Evolutionary conservation across 1,140 invertebrate species (phyloP), one percentile per base, ranked within the genome.

Genomic region (Trichonephila inaurata): DNA sequence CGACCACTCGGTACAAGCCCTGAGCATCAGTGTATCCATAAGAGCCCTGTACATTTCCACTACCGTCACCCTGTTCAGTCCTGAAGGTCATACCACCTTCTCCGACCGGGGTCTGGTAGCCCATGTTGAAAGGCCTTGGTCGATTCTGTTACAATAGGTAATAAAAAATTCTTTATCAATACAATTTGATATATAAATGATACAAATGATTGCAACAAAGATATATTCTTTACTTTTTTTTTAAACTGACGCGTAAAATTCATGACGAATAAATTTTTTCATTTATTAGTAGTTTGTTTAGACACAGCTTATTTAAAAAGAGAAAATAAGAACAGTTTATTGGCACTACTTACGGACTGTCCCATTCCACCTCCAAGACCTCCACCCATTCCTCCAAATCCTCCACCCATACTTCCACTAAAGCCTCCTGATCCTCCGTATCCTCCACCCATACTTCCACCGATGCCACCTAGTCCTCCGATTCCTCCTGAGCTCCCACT

Each of bases 11-110:
- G 24, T 91, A 87, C 14, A 94, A 83, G 33, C 94, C 94, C 69
- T 94, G 77, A 21, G 90, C 72, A 44, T 95, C 94, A 19, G 61
- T 92, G 77, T 94, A 94, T 10, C 77, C 91, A 82, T 95, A 95
- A 14, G 24, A 69, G 1, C 94, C 94, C 72, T 89, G 91, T 19
- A 94, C 94, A 60, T 88, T 92, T 14, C 94, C 94, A 8, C 91
- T 88, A 6, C 24, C 94, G 69, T 95, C 94, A 19, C 94, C 93
- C 19, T 89, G 81, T 91, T 95, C 94, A 0, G 90, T 86, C 14
- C 94, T 87, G 44, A 77, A 91, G 18, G 88, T 87, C 1, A 40
- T 89, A 19, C 89, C 85, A 16, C 62, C 61, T 0, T 66, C 7
- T 18, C 33, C 86, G 10, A 61, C 81, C 16, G 94, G 21, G 86